Evolutionary conservation across 2,113 vertebrate species (phyloP).

Genomic region (Eurystomus gularis): DNA sequence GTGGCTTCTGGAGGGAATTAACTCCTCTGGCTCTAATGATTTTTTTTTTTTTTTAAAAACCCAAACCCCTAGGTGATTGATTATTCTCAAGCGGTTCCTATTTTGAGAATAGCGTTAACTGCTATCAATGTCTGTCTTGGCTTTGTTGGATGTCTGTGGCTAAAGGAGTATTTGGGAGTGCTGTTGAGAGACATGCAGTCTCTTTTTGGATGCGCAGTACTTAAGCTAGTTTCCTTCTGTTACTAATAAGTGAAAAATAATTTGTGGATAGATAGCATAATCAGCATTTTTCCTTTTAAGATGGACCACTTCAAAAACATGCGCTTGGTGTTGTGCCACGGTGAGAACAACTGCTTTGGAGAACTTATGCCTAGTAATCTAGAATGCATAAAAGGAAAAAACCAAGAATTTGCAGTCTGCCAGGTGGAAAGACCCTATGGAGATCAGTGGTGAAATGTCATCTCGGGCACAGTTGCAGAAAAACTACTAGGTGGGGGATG

Average conservation of each 20-base stretch:
- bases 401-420: neutral
- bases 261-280: neutral
- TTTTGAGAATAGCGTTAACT: neutral
- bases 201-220: neutral
- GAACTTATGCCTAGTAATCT: neutral
- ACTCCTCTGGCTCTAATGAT: neutral
- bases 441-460: neutral
- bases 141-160: neutral
- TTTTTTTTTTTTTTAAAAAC: neutral
- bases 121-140: neutral
- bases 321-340: neutral
- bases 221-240: neutral
- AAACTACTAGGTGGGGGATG: neutral
- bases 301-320: neutral
- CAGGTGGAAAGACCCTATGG: neutral
- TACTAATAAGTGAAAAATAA: neutral
- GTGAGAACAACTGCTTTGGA: neutral
- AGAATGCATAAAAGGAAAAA: neutral
- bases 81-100: neutral
- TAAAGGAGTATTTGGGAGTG: neutral
- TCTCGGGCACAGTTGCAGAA: neutral
- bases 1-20: neutral
- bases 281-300: neutral
- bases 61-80: accelerated
- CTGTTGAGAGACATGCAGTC: neutral